These are phyloP conservation scores for Pangasius krempfi DNA, from an alignment of 2,797 vertebrate genomes.

Conservation along the genomic window DNA sequence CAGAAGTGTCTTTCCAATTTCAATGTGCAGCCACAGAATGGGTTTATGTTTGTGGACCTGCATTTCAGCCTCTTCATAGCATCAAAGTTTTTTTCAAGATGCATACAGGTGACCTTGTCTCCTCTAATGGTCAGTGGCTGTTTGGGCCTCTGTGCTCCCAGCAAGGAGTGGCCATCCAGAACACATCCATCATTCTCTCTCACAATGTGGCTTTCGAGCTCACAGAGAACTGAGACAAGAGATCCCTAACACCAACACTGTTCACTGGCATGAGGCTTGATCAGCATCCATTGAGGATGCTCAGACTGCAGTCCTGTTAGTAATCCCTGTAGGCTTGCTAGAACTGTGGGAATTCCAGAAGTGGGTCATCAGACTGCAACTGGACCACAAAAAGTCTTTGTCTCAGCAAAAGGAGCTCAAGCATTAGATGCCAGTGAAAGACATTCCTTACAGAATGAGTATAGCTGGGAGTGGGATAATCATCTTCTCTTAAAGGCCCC, in stretches of 20 bases:
- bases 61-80: background rate
- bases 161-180: background rate
- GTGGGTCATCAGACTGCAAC: background rate
- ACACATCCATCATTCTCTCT: background rate
- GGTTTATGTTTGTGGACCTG: background rate
- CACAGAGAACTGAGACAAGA: background rate
- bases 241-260: background rate
- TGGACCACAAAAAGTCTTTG: constrained; percentile 7
- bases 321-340: background rate
- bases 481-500: background rate
- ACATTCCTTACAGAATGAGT: background rate
- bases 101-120: background rate
- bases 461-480: background rate
- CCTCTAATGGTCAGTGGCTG: background rate
- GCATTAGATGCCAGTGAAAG: background rate
- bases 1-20: background rate
- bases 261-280: background rate
- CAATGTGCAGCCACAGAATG: background rate
- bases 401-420: background rate
- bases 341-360: constrained; percentile 1
- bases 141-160: background rate
- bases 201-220: background rate
- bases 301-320: background rate
- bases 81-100: background rate
- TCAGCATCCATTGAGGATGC: no score